Evolutionary conservation across 2,888 invertebrate species (phyloP), one percentile per base, ranked within the genome.

Genomic region (Meiosimyza decipiens): DNA sequence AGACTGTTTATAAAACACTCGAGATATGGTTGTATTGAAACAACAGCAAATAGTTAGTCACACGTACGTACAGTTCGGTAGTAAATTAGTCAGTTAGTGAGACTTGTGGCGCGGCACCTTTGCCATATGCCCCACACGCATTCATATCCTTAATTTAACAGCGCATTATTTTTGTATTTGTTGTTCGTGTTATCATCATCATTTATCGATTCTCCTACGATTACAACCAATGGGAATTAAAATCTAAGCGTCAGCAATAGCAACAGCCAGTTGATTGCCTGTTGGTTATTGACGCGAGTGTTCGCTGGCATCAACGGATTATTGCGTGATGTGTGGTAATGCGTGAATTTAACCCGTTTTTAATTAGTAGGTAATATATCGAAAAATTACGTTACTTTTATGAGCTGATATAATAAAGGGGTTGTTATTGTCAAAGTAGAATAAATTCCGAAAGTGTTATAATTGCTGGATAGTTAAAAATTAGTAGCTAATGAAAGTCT

Each of bases 1-100:
- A 66, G 54, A 66, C 66, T 52, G 66, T 66, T 40, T 54, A 54
- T 66, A 66, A 66, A 66, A 33, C 66, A 66, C 52, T 66, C 13
- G 66, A 54, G 54, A 6, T 11, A 40, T 40, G 40, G 40, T 40
- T 40, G 9, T 40, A 40, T 40, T 40, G 40, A 9, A 28, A 28
- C 28, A 28, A 40, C 40, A 9, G 6, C 9, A 40, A 6, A 9
- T 33, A 22, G 22, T 60, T 9, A 28, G n/a, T 22, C 13, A 28
- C 18, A 59, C 33, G 28, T 28, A 40, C 40, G 40, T 40, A 40
- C 40, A 40, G 9, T 9, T 40, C 40, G 9, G 9, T 7, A 40
- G 40, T 40, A 40, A 40, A 40, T 40, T 40, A 40, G 40, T 40
- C 40, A 40, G 40, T 40, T 40, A 40, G 6, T 40, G 40, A 40